phyloP scores from a whole-genome alignment of 2,113 vertebrate genomes.

The Cygnus buccinator region DNA sequence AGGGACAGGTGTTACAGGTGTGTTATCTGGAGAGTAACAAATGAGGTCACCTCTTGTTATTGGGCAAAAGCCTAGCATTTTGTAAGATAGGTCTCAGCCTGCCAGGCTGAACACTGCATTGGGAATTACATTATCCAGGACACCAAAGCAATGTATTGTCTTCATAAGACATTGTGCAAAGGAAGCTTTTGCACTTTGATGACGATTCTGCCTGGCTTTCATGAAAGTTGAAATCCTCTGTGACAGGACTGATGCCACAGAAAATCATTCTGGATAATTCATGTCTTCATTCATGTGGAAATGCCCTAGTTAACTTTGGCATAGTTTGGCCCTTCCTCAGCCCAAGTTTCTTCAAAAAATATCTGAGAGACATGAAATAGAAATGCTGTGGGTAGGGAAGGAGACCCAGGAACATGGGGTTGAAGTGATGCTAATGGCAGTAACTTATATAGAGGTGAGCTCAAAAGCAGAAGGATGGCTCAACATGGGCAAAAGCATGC shows the following conservation, averaged over 20 bases:
- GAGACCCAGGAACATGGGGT: neutral
- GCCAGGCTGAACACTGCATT: neutral
- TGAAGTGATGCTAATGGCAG: neutral
- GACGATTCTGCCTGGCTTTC: neutral
- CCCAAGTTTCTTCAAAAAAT: neutral
- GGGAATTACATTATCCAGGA: neutral
- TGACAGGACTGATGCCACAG: neutral
- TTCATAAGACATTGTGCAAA: neutral
- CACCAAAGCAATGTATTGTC: neutral
- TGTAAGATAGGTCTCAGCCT: neutral
- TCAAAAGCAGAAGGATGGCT: neutral
- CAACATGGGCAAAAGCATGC: neutral
- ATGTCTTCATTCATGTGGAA: neutral
- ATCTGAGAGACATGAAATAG: neutral
- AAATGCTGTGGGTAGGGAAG: neutral
- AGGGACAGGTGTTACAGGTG: neutral
- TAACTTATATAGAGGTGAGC: neutral
- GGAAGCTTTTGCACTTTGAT: neutral
- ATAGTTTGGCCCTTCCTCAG: neutral
- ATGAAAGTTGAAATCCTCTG: neutral
- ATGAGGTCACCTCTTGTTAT: neutral
- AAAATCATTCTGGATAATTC: neutral
- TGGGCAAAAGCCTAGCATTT: neutral
- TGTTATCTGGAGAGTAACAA: neutral
- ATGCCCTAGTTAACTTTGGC: neutral